Percentiles rank a stretch among this genome's conserved stretches.
Evolutionary conservation across 2,888 invertebrate genomes (phyloP).

Genomic region (Sinhomidia bicolor): DNA sequence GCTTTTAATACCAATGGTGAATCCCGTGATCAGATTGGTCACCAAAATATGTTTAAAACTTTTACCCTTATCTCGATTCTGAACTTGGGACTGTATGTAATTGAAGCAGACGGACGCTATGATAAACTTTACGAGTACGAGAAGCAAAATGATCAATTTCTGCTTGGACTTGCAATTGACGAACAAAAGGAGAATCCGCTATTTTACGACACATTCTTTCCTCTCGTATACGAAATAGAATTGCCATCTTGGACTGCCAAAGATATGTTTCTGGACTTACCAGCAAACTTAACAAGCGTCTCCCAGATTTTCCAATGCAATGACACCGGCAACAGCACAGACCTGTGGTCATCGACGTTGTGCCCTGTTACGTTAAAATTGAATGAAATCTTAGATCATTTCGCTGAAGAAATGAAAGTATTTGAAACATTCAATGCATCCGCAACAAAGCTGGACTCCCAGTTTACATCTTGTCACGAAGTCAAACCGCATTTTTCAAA

Average conservation of each 20-base stretch:
- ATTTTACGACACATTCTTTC: constrained; percentile 73
- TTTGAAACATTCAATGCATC: constrained; percentile 52
- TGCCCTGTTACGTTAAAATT: constrained; percentile 60
- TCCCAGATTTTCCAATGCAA: constrained; percentile 32
- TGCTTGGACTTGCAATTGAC: constrained; percentile 17
- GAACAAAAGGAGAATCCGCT: constrained; percentile 27
- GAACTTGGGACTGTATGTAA: not conserved
- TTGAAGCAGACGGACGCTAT: not conserved
- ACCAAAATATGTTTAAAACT: too few relatives aligned
- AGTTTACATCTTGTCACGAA: constrained; percentile 54
- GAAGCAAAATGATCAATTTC: not conserved
- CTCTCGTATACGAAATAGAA: constrained; percentile 68
- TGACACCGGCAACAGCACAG: constrained; percentile 34
- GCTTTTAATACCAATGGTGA: too few relatives aligned
- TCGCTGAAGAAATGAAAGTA: constrained; percentile 48
- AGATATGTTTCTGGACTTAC: constrained; percentile 53
- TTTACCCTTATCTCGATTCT: not conserved
- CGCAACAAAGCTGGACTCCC: not conserved
- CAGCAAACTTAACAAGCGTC: constrained; percentile 14
- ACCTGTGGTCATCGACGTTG: constrained; percentile 53
- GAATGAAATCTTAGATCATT: constrained; percentile 42
- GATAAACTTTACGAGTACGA: not conserved
- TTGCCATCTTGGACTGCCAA: constrained; percentile 63
- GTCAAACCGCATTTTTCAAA: constrained; percentile 67
- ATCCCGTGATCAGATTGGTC: too few relatives aligned